These are phyloP conservation scores for Apus apus DNA, from an alignment of 2,113 vertebrate species.

Conservation along the genomic window DNA sequence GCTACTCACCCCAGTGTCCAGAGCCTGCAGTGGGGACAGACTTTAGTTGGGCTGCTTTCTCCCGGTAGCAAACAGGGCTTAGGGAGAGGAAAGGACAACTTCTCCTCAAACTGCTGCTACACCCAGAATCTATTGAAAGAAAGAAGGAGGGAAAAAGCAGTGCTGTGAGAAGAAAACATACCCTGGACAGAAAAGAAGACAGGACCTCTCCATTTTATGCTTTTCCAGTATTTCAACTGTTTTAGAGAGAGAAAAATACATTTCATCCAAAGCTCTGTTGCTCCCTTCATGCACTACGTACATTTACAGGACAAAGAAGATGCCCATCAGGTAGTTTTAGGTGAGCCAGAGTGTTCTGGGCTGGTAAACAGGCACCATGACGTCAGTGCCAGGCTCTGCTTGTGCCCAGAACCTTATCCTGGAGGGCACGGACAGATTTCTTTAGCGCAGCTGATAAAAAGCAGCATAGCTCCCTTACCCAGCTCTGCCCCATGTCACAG, in stretches of 20 bases:
- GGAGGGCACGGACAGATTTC: neutral
- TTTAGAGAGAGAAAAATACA: neutral
- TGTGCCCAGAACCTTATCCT: neutral
- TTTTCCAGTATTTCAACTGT: neutral
- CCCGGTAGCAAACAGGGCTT: neutral
- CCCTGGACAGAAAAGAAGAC: neutral
- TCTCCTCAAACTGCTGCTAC: neutral
- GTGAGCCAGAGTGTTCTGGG: neutral
- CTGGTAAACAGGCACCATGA: neutral
- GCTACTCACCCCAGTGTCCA: neutral
- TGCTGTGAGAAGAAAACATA: neutral
- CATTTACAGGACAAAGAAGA: neutral
- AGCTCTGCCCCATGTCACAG: fast-evolving
- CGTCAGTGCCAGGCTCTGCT: neutral
- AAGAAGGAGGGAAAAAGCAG: neutral
- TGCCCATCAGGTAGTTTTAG: neutral
- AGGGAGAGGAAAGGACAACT: neutral
- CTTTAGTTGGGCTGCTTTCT: neutral
- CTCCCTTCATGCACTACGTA: neutral
- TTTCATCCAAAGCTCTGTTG: neutral
- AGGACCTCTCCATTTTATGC: neutral
- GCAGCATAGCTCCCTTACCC: neutral
- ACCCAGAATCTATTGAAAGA: neutral
- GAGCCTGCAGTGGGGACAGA: neutral
- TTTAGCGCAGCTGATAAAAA: neutral